phyloP scores from a whole-genome alignment of 2,797 vertebrate genomes.

The Takifugu rubripes region DNA sequence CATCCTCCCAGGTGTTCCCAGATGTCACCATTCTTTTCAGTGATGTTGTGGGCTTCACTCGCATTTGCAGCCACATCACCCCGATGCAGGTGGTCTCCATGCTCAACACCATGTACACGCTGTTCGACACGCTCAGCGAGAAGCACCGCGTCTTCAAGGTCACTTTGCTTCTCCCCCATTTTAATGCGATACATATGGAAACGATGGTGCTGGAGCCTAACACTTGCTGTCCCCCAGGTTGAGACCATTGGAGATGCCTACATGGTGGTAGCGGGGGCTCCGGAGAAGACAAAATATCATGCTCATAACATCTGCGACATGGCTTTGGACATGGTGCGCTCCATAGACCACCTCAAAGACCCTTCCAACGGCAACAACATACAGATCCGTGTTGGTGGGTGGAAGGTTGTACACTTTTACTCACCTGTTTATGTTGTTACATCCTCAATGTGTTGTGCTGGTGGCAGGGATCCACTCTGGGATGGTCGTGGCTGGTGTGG shows the following conservation, averaged over 20 bases:
- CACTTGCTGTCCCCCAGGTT: constrained; percentile 51
- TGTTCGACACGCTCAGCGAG: constrained; percentile 80
- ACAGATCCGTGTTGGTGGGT: constrained; percentile 76
- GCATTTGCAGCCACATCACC: constrained; percentile 79
- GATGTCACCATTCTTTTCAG: constrained; percentile 80
- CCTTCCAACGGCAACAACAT: constrained; percentile 78
- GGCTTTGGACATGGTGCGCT: constrained; percentile 78
- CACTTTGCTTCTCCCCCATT: not conserved
- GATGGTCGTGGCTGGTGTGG: constrained; percentile 78
- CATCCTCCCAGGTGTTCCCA: constrained; percentile 69
- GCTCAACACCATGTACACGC: constrained; percentile 79
- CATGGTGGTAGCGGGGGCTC: constrained; percentile 76
- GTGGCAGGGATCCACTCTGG: constrained; percentile 76
- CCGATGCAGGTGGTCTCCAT: constrained; percentile 78
- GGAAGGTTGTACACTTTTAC: not conserved
- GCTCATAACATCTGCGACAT: constrained; percentile 81
- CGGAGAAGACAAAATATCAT: constrained; percentile 78
- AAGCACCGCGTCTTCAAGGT: constrained; percentile 79
- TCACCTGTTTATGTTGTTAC: not conserved
- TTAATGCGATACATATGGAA: not conserved
- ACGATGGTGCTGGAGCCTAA: not conserved
- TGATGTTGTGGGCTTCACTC: constrained; percentile 76
- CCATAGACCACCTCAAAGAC: constrained; percentile 78
- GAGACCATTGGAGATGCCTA: constrained; percentile 78
- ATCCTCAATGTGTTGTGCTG: constrained; percentile 3